A percentile compares a stretch with the other conserved stretches of the same genome.
Evolutionary conservation across 2,113 vertebrate genomes (phyloP).

Genomic region (Empidonax alnorum): DNA sequence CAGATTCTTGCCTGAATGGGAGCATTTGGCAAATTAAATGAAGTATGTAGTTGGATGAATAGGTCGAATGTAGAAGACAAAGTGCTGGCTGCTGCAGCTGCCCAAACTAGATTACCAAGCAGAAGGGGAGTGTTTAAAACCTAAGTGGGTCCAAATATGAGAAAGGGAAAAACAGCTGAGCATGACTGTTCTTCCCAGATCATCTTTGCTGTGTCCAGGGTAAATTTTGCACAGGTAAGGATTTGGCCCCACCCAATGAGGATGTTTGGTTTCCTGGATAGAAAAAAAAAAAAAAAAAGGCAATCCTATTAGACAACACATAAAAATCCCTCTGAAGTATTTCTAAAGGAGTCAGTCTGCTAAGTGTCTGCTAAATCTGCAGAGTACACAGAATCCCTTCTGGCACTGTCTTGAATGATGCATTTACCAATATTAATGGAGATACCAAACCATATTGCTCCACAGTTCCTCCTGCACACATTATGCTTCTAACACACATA

Average conservation of each 20-base stretch:
- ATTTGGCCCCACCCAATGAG: not conserved
- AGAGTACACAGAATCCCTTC: conserved; percentile 46
- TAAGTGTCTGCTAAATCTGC: conserved; percentile 43
- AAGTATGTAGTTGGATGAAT: conserved; percentile 52
- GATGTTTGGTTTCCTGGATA: conserved; percentile 24
- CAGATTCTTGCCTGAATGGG: conserved; percentile 48
- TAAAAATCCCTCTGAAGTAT: conserved; percentile 32
- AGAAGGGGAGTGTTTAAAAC: conserved; percentile 46
- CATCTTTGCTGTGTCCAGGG: not conserved
- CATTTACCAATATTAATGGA: conserved; percentile 58
- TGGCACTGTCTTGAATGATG: conserved; percentile 26
- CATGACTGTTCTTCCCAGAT: not conserved
- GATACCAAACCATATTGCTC: conserved; percentile 53
- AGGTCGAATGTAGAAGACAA: conserved; percentile 46
- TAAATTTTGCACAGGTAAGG: not conserved
- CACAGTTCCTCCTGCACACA: conserved; percentile 18
- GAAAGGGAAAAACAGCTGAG: not conserved
- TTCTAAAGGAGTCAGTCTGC: conserved; percentile 47
- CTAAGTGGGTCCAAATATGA: not conserved
- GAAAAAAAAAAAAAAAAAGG: not conserved
- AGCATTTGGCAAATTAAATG: conserved; percentile 70
- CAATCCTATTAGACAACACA: conserved; percentile 51
- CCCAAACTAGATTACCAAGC: conserved; percentile 54
- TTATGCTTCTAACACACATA: not conserved
- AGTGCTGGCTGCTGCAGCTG: conserved; percentile 55